Percentiles rank a stretch among this genome's conserved stretches.
phyloP scores from a whole-genome alignment of 2,113 vertebrate species.

The Corapipo altera region DNA sequence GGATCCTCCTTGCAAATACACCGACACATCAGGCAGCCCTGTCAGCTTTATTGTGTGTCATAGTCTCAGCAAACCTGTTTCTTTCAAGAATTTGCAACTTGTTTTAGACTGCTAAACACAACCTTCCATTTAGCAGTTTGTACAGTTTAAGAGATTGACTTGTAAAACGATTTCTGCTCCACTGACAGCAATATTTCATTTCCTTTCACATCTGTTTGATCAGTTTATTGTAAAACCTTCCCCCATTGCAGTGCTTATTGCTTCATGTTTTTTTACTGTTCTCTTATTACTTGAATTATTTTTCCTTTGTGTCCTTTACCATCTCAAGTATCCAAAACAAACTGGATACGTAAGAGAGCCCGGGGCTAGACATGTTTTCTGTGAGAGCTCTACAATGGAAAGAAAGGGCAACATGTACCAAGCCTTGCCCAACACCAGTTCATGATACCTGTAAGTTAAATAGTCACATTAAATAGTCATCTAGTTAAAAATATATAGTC shows the following conservation, averaged over 20 bases:
- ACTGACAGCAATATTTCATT: background rate
- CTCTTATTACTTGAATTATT: background rate
- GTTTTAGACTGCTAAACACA: background rate
- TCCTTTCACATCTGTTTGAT: background rate
- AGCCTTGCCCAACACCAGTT: background rate
- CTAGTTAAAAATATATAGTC: background rate
- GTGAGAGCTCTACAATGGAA: rapidly evolving
- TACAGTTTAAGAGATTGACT: background rate
- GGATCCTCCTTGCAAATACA: background rate
- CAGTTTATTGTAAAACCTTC: background rate
- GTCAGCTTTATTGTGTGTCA: background rate
- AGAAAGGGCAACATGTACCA: background rate
- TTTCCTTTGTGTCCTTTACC: background rate
- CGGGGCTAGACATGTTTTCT: background rate
- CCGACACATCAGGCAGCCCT: background rate
- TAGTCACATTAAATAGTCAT: background rate
- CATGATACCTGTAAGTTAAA: background rate
- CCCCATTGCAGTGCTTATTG: background rate
- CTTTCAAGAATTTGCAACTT: background rate
- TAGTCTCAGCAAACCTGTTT: background rate
- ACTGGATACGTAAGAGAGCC: background rate
- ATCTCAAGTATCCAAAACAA: background rate
- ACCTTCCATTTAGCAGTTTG: background rate
- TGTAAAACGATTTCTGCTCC: background rate
- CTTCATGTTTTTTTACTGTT: background rate